Conservation (phyloP, 2,113 vertebrate species). For the Protobothrops mucrosquamatus region DNA sequence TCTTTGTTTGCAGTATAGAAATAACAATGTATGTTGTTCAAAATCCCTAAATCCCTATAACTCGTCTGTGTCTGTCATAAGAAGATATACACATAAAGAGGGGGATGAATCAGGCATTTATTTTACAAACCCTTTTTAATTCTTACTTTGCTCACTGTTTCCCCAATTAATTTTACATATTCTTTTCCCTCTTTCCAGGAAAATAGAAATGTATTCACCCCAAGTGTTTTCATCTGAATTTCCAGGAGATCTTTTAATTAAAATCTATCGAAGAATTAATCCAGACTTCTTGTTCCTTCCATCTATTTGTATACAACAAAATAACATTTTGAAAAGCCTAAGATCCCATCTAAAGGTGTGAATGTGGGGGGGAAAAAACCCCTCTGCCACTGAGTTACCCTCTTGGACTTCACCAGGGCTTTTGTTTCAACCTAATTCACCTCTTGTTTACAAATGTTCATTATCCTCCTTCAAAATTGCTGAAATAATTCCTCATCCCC, state of each 20-base stretch:
- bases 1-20: accelerated
- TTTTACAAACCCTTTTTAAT: constrained; percentile 60
- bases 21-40: accelerated
- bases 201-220: not conserved
- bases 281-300: not conserved
- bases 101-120: not conserved
- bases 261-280: not conserved
- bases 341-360: accelerated
- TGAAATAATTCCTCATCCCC: not conserved
- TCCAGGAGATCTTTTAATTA: not conserved
- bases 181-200: not conserved
- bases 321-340: not conserved
- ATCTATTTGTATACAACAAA: not conserved
- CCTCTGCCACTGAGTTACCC: constrained; percentile 28
- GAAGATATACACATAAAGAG: not conserved
- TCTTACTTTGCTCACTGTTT: constrained; percentile 50
- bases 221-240: not conserved
- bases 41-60: accelerated
- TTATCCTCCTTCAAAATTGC: constrained; percentile 4
- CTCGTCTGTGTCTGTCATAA: not conserved
- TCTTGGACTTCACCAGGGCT: not conserved
- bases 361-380: not conserved
- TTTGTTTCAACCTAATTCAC: not conserved
- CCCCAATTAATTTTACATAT: constrained; percentile 44
- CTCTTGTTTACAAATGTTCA: constrained; percentile 20